phyloP scores from a whole-genome alignment of 2,797 vertebrate genomes.

The Muscicapa comitata region DNA sequence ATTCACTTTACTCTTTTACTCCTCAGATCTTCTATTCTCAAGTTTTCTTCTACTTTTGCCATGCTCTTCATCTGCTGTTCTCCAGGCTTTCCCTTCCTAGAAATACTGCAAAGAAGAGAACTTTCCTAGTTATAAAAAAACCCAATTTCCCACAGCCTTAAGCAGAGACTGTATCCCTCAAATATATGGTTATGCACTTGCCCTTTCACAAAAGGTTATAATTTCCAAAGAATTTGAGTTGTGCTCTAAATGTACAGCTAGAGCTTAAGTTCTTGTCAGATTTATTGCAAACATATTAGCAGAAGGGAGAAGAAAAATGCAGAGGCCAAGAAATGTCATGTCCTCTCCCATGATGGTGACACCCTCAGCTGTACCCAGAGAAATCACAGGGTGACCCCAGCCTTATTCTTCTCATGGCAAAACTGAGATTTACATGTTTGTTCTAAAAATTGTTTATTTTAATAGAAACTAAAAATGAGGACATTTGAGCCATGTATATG shows the following conservation, averaged over 20 bases:
- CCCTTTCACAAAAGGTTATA: not conserved
- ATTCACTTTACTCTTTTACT: not conserved
- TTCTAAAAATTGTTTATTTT: not conserved
- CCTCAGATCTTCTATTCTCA: not conserved
- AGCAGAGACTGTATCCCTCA: not conserved
- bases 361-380: not conserved
- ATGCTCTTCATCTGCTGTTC: not conserved
- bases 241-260: not conserved
- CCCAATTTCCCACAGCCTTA: not conserved
- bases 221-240: not conserved
- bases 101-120: not conserved
- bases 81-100: not conserved
- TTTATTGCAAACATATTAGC: not conserved
- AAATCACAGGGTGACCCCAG: not conserved
- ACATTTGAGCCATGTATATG: fast-evolving
- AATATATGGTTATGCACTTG: not conserved
- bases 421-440: not conserved
- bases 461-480: not conserved
- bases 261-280: not conserved
- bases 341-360: not conserved
- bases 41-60: not conserved
- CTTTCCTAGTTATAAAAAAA: not conserved
- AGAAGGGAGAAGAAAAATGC: not conserved
- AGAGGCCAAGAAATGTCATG: not conserved
- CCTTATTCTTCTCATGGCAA: not conserved